Percentiles rank a stretch among this genome's conserved stretches.
Evolutionary conservation across 2,113 vertebrate genomes (phyloP).

Genomic region (Pseudopodoces humilis): DNA sequence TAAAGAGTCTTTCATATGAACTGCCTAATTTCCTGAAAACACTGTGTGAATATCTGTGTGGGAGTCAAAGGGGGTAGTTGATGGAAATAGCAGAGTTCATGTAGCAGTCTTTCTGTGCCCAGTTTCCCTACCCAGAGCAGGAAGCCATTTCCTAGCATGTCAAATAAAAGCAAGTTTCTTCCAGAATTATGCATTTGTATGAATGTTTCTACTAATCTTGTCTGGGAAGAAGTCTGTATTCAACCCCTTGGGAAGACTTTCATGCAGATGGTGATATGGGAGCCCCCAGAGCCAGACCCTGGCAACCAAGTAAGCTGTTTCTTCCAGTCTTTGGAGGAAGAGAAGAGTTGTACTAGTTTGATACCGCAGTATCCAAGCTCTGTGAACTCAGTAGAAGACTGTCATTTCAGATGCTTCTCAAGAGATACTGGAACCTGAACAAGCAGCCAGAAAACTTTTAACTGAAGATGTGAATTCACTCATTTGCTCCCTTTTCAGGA

Average conservation of each 20-base stretch:
- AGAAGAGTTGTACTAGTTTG: not conserved
- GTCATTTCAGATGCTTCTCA: constrained; percentile 46
- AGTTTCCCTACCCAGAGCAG: not conserved
- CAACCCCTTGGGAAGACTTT: not conserved
- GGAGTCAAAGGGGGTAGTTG: not conserved
- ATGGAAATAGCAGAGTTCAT: not conserved
- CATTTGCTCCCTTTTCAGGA: constrained; percentile 19
- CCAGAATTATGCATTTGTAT: not conserved
- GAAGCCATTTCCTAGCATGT: not conserved
- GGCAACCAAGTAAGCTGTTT: not conserved
- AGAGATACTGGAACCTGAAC: constrained; percentile 12
- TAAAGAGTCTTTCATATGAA: not conserved
- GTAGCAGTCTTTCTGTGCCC: not conserved
- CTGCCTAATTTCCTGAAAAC: not conserved
- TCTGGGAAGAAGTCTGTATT: constrained; percentile 23
- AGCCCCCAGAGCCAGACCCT: not conserved
- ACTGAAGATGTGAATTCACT: constrained; percentile 15
- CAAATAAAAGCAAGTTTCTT: not conserved
- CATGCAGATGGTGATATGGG: constrained; percentile 26
- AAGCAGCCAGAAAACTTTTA: constrained; percentile 52
- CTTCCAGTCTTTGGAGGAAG: not conserved
- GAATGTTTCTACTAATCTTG: not conserved
- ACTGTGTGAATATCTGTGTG: not conserved
- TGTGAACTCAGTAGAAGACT: not conserved
- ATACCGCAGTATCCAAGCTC: not conserved